A percentile compares a stretch with the other conserved stretches of the same genome.
phyloP scores from a whole-genome alignment of 1,140 invertebrate species.

The Drosophila ambigua region DNA sequence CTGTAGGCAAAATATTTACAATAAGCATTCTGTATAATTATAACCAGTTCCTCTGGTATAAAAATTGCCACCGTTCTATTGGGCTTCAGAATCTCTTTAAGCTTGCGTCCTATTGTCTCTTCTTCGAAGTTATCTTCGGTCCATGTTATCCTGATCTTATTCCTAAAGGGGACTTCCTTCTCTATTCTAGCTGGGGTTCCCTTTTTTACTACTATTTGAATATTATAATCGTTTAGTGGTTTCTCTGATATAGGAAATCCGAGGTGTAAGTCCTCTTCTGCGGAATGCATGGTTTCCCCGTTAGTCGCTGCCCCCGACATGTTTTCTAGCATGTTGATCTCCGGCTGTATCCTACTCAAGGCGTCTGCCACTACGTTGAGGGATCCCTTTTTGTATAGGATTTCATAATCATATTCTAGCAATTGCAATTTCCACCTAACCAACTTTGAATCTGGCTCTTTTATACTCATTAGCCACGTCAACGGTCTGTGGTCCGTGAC shows the following conservation, averaged over 20 bases:
- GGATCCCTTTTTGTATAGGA: no score
- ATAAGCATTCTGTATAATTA: neutral
- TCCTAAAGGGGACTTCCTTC: neutral
- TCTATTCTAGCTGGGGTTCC: neutral
- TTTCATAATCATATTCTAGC: no score
- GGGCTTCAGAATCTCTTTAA: neutral
- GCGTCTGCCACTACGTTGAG: no score
- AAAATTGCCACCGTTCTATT: conserved; percentile 6
- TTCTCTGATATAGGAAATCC: conserved; percentile 11
- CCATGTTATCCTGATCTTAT: no score
- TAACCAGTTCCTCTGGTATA: neutral
- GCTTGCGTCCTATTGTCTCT: neutral
- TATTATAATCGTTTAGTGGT: conserved; percentile 22
- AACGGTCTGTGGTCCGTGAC: no score
- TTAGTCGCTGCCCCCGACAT: neutral
- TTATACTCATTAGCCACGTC: no score
- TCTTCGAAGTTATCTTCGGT: neutral
- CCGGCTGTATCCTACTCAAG: no score
- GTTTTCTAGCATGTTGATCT: no score
- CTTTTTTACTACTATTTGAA: conserved; percentile 10
- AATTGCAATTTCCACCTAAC: no score
- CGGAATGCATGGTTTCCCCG: neutral
- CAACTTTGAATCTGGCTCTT: no score
- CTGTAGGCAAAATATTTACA: neutral
- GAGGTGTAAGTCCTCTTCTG: no score